Conservation (phyloP, 2,797 vertebrate species). For the Poecilia wingei region DNA sequence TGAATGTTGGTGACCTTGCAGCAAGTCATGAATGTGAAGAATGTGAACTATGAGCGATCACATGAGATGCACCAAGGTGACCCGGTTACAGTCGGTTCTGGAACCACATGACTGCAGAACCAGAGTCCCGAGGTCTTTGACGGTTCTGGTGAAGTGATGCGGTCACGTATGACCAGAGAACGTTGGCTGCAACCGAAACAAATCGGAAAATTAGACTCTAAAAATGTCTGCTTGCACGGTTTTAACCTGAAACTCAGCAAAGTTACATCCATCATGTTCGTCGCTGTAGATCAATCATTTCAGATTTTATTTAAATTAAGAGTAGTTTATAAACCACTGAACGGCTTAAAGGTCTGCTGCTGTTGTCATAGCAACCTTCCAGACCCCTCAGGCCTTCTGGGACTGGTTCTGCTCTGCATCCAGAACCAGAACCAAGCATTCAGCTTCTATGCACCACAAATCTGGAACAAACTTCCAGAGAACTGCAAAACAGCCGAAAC, state of each 20-base stretch:
- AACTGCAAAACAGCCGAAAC: no score
- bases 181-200: neutral
- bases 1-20: slow-evolving; percentile 13
- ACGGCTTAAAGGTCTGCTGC: no score
- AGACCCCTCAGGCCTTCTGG: no score
- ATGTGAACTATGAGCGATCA: slow-evolving; percentile 29
- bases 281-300: no score
- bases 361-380: no score
- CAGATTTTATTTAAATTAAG: no score
- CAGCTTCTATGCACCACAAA: no score
- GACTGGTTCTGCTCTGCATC: no score
- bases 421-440: no score
- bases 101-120: neutral
- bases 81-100: slow-evolving; percentile 3
- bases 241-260: neutral
- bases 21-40: slow-evolving; percentile 43
- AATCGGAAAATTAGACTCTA: neutral
- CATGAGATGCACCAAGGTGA: slow-evolving; percentile 1
- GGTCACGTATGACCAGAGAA: neutral
- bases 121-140: neutral
- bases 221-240: neutral
- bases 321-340: no score
- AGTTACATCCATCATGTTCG: no score
- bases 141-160: neutral
- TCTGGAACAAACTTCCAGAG: no score